Base-by-base conservation (phyloP, 2,113 vertebrate genomes). In the Pongo abelii region DNA sequence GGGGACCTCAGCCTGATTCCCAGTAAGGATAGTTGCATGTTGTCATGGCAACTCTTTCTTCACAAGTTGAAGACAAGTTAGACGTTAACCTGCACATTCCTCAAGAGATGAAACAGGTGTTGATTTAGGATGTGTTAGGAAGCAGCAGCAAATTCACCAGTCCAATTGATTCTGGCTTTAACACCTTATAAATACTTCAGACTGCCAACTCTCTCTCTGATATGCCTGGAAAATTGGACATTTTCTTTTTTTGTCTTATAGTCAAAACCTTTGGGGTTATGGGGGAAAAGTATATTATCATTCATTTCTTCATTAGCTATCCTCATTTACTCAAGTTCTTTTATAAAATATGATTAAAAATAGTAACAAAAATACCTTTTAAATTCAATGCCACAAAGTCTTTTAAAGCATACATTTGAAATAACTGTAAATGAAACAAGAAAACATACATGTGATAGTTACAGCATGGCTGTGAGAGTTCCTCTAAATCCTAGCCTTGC, bases 1-100 rank as follows among this genome's bases (percentile, higher is more conserved):
- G 57, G 57, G 83, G 18, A 85, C 23, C 38, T 94, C 10, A 13
- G 2, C 18, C 14, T 83, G 10, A 30, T 93, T 89, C 50, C 59
- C 64, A 57, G 38, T 40, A 40, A 96, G 38, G 50, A 59, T 17
- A 74, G 50, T 89, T 88, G 38, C 20, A 1, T 46, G 75, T 84
- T 97, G 96, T 93, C 91, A 97, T 96, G 72, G 78, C 89, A 97
- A 97, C 96, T 72, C n/a, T 40, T 95, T 89, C 89, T 96, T 97
- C 64, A 72, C 92, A 85, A 88, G 64, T 85, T 83, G 70, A 89
- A 94, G 84, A 90, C 74, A 78, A 88, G 80, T 94, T 96, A 95
- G 87, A 95, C 57, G 40, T 92, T 89, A 97, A 92, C 87, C 77
- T 93, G 72, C 16, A 55, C 14, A 25, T 97, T 92, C 80, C 88